Base-by-base conservation (phyloP, 2,888 invertebrate species). In the Philaethria dido region DNA sequence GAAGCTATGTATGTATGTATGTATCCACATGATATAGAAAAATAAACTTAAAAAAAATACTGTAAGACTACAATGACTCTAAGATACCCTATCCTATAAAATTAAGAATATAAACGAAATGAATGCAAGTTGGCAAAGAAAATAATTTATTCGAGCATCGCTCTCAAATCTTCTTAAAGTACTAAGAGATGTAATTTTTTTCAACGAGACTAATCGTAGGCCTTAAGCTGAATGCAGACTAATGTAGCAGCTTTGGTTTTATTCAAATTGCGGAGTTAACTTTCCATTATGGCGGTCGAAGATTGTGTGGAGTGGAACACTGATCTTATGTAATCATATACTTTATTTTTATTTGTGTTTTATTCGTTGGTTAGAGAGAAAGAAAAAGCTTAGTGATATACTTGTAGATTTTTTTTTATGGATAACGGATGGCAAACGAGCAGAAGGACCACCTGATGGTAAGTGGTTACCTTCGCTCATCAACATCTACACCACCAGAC, bases 101-200 rank as follows among this genome's bases (percentile, higher is more conserved):
- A 16, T 48, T 54, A n/a, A 44, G n/a, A 29, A 9, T 25, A 18
- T 44, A 39, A 22, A n/a, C 14, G 1, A 42, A 57, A 42, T 22
- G 8, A 25, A n/a, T 42, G 42, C 42, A 57, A 57, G n/a, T 57
- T 20, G 11, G 20, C 39, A 42, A 42, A 42, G 42, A 42, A n/a
- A 57, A 57, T 42, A 57, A 42, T 57, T 57, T 57, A 42, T 22
- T 57, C 42, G 42, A 25, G 39, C 57, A 33, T 33, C 16, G 18
- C 33, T 45, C 60, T 45, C 29, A 83, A 84, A 86, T 84, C 83
- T 81, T 83, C 81, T 86, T 82, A 81, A 71, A 60, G 74, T 29
- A 75, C 72, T 77, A 75, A 78, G 78, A 80, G 71, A 64, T 62
- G 71, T 73, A 75, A 72, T 69, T 71, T 69, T 66, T 69, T 71